Conservation (phyloP, 2,888 invertebrate species). For the Peribatodes rhomboidaria region DNA sequence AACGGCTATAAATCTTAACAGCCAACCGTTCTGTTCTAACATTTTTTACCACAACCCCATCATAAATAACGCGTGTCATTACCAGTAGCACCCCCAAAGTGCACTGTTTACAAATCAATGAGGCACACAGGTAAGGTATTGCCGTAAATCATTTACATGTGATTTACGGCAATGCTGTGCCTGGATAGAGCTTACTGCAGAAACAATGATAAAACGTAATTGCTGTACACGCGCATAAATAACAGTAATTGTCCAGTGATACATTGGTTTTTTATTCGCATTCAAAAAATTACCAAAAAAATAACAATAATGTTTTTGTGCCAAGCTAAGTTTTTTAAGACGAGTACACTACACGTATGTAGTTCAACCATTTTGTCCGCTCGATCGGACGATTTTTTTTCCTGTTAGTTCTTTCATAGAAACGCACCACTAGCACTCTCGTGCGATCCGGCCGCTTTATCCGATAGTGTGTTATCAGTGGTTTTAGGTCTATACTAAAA, state of each 20-base stretch:
- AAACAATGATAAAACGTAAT: constrained; percentile 35
- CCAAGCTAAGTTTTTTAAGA: too few species aligned
- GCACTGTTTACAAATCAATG: constrained; percentile 31
- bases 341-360: too few species aligned
- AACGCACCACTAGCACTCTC: too few species aligned
- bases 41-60: constrained; percentile 16
- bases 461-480: too few species aligned
- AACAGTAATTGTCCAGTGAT: constrained; percentile 11
- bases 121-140: constrained; percentile 16
- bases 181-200: constrained; percentile 15
- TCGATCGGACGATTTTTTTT: too few species aligned
- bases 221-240: constrained; percentile 21
- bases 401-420: too few species aligned
- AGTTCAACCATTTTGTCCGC: too few species aligned
- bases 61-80: constrained; percentile 27
- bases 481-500: too few species aligned
- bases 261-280: not conserved
- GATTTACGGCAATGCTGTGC: constrained; percentile 10
- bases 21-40: constrained; percentile 6
- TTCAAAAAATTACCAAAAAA: too few species aligned
- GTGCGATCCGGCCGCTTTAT: too few species aligned
- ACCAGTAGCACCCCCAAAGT: constrained; percentile 14
- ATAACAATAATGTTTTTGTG: too few species aligned
- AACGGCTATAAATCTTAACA: constrained; percentile 5
- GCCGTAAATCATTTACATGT: constrained; percentile 21